These are phyloP conservation scores for Stichopus chloronotus DNA, from an alignment of 35 echinoderm and acorn worm genomes.

Conservation along the genomic window DNA sequence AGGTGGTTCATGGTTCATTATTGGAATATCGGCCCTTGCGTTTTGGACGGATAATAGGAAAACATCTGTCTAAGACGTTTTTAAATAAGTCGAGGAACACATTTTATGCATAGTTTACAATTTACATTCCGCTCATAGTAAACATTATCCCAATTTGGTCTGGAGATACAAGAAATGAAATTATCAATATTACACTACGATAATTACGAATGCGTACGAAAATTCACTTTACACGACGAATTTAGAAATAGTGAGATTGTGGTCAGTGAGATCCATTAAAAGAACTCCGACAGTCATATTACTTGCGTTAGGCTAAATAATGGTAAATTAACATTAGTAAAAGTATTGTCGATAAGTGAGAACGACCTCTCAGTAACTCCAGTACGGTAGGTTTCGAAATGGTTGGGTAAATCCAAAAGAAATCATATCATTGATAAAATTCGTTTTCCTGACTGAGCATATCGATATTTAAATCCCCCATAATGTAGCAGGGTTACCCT, in stretches of 20 bases:
- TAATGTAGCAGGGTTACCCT: neutral
- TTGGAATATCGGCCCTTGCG: neutral
- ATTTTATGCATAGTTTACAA: neutral
- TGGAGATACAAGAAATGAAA: neutral
- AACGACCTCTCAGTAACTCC: neutral
- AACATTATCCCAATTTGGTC: neutral
- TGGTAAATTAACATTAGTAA: neutral
- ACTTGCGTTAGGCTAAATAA: neutral
- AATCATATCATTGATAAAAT: neutral
- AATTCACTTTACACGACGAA: neutral
- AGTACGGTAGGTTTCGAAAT: neutral
- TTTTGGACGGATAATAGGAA: neutral
- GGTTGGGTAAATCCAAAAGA: neutral
- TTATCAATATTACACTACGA: neutral
- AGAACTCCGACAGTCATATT: neutral
- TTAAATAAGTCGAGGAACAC: neutral
- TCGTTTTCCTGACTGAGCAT: neutral
- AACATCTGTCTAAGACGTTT: neutral
- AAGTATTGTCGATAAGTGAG: neutral
- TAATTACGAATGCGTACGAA: neutral
- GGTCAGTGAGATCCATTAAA: constrained; percentile 10
- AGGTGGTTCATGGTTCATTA: neutral
- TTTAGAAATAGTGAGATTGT: neutral
- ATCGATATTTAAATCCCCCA: neutral
- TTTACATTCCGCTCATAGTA: neutral